Conservation (phyloP, 1,140 invertebrate species). For the Thaumatotibia leucotreta region DNA sequence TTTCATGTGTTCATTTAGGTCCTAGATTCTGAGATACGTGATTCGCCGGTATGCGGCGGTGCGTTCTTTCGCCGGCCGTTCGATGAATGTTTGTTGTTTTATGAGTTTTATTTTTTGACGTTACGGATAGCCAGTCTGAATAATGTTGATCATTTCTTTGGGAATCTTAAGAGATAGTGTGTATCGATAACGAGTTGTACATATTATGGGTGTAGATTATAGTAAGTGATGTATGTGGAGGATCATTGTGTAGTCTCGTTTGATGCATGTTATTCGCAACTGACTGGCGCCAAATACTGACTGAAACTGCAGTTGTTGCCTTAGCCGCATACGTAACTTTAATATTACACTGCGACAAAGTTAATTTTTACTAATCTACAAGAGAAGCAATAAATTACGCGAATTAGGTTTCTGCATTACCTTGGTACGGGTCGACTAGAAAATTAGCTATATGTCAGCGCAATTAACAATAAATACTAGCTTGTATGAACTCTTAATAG, state of each 20-base stretch:
- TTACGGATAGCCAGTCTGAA: constrained; percentile 63
- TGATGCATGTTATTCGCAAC: constrained; percentile 2
- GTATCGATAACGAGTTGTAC: constrained; percentile 38
- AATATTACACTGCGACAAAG: background rate
- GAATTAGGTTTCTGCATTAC: background rate
- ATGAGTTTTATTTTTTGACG: constrained; percentile 65
- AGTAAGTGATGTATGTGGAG: constrained; percentile 7
- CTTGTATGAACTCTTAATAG: background rate
- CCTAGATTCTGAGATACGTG: constrained; percentile 63
- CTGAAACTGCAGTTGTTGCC: constrained; percentile 1
- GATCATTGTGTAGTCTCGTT: constrained; percentile 15
- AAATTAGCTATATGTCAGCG: background rate
- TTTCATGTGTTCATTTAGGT: constrained; percentile 75
- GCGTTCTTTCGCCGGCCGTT: constrained; percentile 54
- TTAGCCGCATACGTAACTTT: background rate
- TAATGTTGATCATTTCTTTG: constrained; percentile 74
- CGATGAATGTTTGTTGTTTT: constrained; percentile 68
- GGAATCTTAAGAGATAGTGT: constrained; percentile 35
- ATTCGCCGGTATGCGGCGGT: constrained; percentile 47
- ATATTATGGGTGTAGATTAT: constrained; percentile 17
- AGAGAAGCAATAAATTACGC: constrained; percentile 1
- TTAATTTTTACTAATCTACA: background rate
- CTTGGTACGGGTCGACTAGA: background rate
- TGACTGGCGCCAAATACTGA: constrained; percentile 11
- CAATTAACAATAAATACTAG: background rate